Percentiles rank a stretch among this genome's conserved stretches.
Conservation (phyloP, 2,113 vertebrate species). For the Sylvia atricapilla region DNA sequence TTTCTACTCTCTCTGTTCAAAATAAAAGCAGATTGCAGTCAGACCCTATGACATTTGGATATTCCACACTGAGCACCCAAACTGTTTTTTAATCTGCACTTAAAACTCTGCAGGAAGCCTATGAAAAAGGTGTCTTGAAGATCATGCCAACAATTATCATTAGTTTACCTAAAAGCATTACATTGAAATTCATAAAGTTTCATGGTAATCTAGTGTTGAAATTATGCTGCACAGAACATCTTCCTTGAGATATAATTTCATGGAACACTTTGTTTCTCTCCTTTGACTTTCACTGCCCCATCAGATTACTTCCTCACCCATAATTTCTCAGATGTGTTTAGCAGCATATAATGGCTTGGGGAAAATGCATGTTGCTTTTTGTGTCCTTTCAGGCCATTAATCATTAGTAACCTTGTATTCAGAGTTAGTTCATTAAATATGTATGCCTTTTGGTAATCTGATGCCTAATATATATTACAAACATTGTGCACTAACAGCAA, state of each 20-base stretch:
- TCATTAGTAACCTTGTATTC: conserved; percentile 55
- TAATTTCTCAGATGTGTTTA: conserved; percentile 22
- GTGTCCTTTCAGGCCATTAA: conserved; percentile 47
- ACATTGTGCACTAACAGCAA: conserved; percentile 41
- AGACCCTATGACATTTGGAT: neutral
- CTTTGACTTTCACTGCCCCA: conserved; percentile 6
- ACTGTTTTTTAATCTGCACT: neutral
- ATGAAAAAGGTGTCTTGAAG: neutral
- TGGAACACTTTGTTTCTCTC: neutral
- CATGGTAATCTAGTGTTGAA: neutral
- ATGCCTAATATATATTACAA: conserved; percentile 29
- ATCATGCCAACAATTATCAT: neutral
- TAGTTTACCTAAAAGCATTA: neutral
- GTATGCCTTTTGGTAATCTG: conserved; percentile 52
- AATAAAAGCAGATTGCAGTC: neutral
- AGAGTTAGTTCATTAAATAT: conserved; percentile 70
- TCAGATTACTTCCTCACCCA: neutral
- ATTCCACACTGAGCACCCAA: neutral
- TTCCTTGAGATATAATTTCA: neutral
- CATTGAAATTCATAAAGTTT: neutral
- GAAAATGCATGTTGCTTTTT: conserved; percentile 37
- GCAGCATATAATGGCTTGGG: neutral
- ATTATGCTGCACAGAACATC: neutral
- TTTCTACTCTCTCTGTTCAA: neutral
- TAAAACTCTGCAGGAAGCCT: neutral